phyloP scores from a whole-genome alignment of 2,113 vertebrate genomes.

The Amblyornis subalaris region DNA sequence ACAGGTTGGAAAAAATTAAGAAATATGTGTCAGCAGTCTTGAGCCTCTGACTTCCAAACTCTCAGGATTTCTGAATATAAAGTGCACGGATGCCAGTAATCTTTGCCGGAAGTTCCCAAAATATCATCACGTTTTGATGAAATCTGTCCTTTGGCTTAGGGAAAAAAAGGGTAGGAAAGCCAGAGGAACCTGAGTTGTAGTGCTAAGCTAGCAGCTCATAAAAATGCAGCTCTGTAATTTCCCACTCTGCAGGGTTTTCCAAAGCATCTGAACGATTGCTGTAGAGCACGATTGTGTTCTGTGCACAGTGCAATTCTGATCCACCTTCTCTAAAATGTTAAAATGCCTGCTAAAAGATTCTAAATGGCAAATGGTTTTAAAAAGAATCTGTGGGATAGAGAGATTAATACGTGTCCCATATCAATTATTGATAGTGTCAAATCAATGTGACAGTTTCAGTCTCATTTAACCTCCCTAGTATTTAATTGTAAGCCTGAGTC shows the following conservation, averaged over 20 bases:
- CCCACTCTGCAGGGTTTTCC: background rate
- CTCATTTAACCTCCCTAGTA: background rate
- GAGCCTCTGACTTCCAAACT: background rate
- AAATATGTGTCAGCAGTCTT: background rate
- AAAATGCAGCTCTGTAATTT: background rate
- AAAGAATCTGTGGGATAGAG: background rate
- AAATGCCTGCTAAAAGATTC: background rate
- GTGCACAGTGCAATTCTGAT: background rate
- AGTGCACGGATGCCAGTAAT: background rate
- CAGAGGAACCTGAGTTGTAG: background rate
- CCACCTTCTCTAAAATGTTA: background rate
- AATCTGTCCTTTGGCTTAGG: background rate
- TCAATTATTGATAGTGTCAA: constrained; percentile 14
- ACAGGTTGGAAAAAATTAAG: background rate
- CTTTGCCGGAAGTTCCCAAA: background rate
- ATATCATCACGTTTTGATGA: background rate
- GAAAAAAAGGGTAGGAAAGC: background rate
- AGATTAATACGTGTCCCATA: background rate
- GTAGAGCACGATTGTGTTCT: background rate
- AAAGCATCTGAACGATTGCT: accelerated
- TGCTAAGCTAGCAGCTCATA: background rate
- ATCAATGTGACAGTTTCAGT: background rate
- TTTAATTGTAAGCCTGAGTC: background rate
- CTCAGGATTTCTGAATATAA: background rate
- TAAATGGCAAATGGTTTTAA: background rate